Conservation (phyloP, 2,888 invertebrate species). For the Drosophila neutralis region DNA sequence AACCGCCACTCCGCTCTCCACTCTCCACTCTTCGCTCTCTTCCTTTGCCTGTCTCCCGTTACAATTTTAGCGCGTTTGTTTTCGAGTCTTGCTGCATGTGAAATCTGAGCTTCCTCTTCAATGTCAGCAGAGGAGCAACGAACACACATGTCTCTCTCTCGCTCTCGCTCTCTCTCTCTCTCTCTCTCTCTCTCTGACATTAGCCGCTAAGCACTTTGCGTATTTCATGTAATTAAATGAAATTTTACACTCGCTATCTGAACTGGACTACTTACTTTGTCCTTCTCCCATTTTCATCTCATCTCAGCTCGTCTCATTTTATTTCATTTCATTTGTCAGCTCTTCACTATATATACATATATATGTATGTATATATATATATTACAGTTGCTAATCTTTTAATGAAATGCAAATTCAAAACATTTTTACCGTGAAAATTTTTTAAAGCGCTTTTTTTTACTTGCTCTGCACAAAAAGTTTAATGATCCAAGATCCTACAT, state of each 20-base stretch:
- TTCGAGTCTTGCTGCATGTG: conserved; percentile 39
- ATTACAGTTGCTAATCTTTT: conserved; percentile 66
- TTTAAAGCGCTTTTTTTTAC: not conserved
- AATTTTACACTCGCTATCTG: conserved; percentile 66
- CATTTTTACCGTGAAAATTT: conserved; percentile 1
- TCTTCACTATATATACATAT: conserved; percentile 4
- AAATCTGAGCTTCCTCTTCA: conserved; percentile 80
- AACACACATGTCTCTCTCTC: conserved; percentile 10
- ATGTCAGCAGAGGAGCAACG: conserved; percentile 49
- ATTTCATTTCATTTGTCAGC: conserved; percentile 17
- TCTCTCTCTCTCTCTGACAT: conserved; percentile 14
- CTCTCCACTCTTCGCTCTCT: not conserved
- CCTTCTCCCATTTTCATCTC: conserved; percentile 22
- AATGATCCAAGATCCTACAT: not conserved
- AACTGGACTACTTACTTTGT: conserved; percentile 33
- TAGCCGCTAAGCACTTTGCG: conserved; percentile 64
- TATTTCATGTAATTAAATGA: conserved; percentile 79
- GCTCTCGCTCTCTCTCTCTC: not conserved
- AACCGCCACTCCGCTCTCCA: not conserved
- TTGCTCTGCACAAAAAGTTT: not conserved
- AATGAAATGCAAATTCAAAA: conserved; percentile 69
- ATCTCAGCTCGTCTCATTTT: conserved; percentile 24
- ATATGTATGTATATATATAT: not conserved
- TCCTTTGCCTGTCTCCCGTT: conserved; percentile 56
- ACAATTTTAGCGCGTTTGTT: conserved; percentile 42